A percentile compares a stretch with the other conserved stretches of the same genome.
Evolutionary conservation across 2,113 vertebrate genomes (phyloP).

Genomic region (Carlito syrichta): DNA sequence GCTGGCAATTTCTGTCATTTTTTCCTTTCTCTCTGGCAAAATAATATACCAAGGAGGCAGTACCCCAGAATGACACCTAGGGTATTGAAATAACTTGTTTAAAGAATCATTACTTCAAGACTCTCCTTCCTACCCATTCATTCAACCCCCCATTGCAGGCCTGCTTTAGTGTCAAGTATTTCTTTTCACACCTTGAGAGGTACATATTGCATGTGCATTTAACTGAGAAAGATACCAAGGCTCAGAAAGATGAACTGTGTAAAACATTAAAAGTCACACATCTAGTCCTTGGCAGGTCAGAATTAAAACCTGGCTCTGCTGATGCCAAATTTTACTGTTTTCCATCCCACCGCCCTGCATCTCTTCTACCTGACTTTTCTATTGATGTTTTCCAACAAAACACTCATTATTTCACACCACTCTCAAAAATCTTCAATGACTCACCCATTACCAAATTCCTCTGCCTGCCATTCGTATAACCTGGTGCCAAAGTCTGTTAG

Average conservation of each 20-base stretch:
- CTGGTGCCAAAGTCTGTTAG: background rate
- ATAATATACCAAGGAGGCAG: no score
- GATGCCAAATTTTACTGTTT: background rate
- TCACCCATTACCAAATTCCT: background rate
- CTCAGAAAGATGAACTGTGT: background rate
- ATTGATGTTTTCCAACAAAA: background rate
- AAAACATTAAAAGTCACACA: background rate
- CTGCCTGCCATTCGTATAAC: background rate
- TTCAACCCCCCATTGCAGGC: background rate
- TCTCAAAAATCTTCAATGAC: background rate
- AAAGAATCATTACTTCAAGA: background rate
- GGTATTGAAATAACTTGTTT: background rate
- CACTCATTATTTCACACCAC: accelerated
- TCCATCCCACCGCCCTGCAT: background rate
- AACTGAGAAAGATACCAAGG: background rate
- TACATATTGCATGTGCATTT: no score
- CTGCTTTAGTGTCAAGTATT: background rate
- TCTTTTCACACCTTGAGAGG: background rate
- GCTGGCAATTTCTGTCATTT: background rate
- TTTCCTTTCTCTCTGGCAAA: background rate
- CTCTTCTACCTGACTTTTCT: background rate
- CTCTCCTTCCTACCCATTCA: background rate
- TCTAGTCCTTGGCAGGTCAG: background rate
- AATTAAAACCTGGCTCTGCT: background rate
- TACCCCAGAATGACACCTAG: background rate